These are phyloP conservation scores for Myiothlypis chrysogaster DNA, from an alignment of 2,797 vertebrate genomes.

Conservation along the genomic window DNA sequence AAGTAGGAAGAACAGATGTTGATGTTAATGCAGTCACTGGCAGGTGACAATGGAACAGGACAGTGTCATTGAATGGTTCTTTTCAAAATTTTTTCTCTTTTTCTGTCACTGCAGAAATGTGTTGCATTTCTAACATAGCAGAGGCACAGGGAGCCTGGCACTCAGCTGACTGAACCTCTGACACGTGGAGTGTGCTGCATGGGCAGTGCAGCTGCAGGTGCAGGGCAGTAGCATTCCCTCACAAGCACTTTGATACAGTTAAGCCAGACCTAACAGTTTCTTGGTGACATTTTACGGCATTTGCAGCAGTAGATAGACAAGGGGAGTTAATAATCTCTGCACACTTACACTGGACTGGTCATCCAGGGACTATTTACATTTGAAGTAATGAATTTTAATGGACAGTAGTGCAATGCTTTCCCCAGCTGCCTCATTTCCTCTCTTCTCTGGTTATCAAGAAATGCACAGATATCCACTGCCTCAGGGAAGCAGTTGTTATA, in stretches of 20 bases:
- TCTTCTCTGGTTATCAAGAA: neutral
- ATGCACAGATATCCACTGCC: neutral
- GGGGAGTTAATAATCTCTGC: neutral
- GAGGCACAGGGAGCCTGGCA: neutral
- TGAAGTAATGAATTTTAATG: neutral
- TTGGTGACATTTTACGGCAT: neutral
- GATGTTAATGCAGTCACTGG: neutral
- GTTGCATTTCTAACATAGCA: neutral
- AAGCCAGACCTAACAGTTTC: neutral
- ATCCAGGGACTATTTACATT: neutral
- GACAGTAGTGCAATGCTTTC: neutral
- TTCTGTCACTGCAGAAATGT: neutral
- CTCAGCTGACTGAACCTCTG: fast-evolving
- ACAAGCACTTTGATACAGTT: neutral
- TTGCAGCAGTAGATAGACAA: fast-evolving
- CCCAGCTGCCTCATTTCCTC: neutral
- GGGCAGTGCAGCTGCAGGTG: fast-evolving
- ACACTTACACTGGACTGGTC: neutral
- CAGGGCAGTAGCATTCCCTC: neutral
- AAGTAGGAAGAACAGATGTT: neutral
- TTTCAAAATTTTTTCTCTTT: neutral
- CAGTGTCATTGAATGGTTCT: neutral
- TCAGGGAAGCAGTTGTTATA: neutral
- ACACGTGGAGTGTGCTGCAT: fast-evolving
- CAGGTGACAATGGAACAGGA: neutral